Conservation (phyloP, 2,797 vertebrate species). For the Propithecus perrieri region DNA sequence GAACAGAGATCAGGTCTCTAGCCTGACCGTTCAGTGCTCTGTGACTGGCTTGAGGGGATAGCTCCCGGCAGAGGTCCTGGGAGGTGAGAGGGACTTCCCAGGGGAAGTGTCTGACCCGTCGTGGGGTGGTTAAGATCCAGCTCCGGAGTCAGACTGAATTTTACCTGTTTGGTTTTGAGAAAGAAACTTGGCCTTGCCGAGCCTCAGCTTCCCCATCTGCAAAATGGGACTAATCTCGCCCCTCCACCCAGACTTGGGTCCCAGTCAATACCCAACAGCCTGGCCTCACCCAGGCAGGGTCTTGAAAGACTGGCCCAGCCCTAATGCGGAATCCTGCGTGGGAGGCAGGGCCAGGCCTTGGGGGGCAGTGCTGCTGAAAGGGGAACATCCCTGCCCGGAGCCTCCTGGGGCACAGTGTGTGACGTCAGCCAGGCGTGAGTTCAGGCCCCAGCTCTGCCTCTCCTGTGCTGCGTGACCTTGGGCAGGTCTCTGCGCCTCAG, state of each 20-base stretch:
- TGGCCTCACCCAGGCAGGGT: background rate
- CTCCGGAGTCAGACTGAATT: background rate
- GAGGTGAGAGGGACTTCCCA: background rate
- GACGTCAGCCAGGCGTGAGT: background rate
- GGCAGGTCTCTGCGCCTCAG: background rate
- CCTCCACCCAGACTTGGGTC: background rate
- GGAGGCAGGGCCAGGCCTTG: background rate
- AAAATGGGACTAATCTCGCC: background rate
- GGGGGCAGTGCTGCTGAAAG: background rate
- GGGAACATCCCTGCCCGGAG: background rate
- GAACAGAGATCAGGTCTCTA: background rate
- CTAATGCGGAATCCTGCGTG: background rate
- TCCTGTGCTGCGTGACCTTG: background rate
- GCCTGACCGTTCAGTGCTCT: accelerated
- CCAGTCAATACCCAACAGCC: background rate
- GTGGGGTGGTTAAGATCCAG: background rate
- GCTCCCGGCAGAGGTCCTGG: background rate
- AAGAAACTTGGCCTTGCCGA: background rate
- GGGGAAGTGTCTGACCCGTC: background rate
- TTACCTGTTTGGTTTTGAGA: background rate
- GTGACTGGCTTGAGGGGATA: background rate
- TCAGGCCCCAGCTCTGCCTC: background rate
- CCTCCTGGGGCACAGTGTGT: background rate
- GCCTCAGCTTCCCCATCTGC: background rate
- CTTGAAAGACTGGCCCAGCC: background rate